Evolutionary conservation across 2,797 vertebrate species (phyloP).

Genomic region (Spondyliosoma cantharus): DNA sequence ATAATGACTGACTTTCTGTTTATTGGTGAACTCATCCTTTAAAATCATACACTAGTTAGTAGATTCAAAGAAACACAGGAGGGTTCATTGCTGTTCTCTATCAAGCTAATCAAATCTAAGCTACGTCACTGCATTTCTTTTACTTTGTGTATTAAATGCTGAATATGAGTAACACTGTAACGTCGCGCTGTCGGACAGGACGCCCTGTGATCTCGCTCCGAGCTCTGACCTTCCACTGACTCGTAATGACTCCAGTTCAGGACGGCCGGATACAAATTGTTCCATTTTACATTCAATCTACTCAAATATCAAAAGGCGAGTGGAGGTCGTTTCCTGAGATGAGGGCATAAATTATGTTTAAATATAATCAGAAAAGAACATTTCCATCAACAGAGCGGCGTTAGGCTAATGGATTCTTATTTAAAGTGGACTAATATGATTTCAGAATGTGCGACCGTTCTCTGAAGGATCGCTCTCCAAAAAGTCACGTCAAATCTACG

Average conservation of each 20-base stretch:
- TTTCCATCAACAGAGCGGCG: neutral
- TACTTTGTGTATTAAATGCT: neutral
- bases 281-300: slow-evolving; percentile 12
- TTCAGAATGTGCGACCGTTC: neutral
- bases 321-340: neutral
- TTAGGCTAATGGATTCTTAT: neutral
- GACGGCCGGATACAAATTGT: neutral
- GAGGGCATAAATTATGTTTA: neutral
- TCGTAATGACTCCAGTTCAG: neutral
- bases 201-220: neutral
- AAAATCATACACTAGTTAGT: too few species aligned
- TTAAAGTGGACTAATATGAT: neutral
- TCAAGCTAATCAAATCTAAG: too few species aligned
- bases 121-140: neutral
- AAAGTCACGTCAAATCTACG: neutral
- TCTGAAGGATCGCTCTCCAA: neutral
- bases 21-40: too few species aligned
- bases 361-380: neutral
- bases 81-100: neutral
- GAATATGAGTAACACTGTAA: too few species aligned
- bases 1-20: too few species aligned
- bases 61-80: too few species aligned
- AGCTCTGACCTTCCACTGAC: neutral
- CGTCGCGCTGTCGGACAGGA: neutral
- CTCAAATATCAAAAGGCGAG: neutral